These are phyloP conservation scores for Eulemur mongoz DNA, from an alignment of 2,797 vertebrate species.

Conservation along the genomic window DNA sequence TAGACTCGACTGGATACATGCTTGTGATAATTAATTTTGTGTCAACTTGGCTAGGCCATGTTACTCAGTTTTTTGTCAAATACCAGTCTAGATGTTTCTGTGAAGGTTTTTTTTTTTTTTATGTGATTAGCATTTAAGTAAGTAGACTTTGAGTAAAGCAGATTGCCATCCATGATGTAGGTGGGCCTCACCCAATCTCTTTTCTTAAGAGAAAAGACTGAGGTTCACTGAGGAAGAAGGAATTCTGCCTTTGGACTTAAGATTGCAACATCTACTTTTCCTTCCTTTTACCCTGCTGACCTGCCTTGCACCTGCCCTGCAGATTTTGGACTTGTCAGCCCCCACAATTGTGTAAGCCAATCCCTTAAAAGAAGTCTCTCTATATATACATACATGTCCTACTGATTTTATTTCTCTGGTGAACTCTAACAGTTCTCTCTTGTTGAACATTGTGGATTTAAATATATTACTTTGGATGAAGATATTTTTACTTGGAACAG, in stretches of 20 bases:
- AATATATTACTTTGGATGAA: background rate
- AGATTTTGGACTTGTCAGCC: background rate
- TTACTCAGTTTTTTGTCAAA: background rate
- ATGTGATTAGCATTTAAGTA: background rate
- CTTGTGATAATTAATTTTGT: background rate
- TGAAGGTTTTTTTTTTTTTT: background rate
- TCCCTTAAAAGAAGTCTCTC: conserved; percentile 22
- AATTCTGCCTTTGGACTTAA: background rate
- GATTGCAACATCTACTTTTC: background rate
- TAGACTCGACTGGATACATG: background rate
- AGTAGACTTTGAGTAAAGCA: background rate
- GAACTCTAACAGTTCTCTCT: background rate
- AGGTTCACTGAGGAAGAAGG: background rate
- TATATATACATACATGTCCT: background rate
- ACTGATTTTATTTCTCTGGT: background rate
- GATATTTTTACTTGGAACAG: background rate
- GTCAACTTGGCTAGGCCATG: background rate
- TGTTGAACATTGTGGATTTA: background rate
- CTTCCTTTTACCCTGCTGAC: background rate
- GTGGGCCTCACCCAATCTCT: background rate
- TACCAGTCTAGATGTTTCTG: background rate
- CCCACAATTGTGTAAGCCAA: background rate
- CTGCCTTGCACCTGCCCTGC: background rate
- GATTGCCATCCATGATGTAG: too few relatives aligned
- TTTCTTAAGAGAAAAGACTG: background rate